Base-by-base conservation (phyloP, 1,140 invertebrate species). In the Drosophila ercepeae region DNA sequence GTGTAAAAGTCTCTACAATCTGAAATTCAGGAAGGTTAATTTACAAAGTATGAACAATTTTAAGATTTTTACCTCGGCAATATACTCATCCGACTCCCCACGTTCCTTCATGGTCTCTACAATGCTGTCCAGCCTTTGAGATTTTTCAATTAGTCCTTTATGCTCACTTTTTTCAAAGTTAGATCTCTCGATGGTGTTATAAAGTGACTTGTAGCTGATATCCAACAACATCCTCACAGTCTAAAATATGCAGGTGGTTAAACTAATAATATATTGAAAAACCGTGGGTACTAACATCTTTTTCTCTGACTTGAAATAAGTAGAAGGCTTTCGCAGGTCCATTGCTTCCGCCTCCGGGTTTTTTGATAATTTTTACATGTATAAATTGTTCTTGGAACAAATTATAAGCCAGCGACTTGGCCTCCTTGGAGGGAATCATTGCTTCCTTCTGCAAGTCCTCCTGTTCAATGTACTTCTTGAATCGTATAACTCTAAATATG, bases 351-450 rank as follows among this genome's bases (percentile, higher is more conserved):
- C 92, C 92, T 0, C 89, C 64, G 25, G 92, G 92, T 57, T 93
- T 93, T 1, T 93, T 73, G 21, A 91, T 90, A 1, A 78, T 75
- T 57, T 91, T 91, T 0, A 91, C 90, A 42, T 91, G 94, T 11
- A 98, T 92, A 88, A 97, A 97, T 89, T 96, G 95, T 83, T 97
- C 95, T 91, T 96, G 94, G 27, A 97, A 92, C 54, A 98, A 91
- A 71, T 93, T 94, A 90, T 97, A 97, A 0, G 96, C 95, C 3
- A 97, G 83, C 45, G 95, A 93, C 90, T 98, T 98, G 0, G 96
- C 95, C 92, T 98, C 97, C 91, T 97, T 98, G 13, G 95, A 94
- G 1, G 96, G 95, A 69, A 98, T 94, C 97, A 98, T 97, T 0
- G 95, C 96, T 65, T 96, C 92, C 74, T 96, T 95, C 86, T 97